phyloP scores from a whole-genome alignment of 2,888 invertebrate species.

The Galerucella nymphaeae region DNA sequence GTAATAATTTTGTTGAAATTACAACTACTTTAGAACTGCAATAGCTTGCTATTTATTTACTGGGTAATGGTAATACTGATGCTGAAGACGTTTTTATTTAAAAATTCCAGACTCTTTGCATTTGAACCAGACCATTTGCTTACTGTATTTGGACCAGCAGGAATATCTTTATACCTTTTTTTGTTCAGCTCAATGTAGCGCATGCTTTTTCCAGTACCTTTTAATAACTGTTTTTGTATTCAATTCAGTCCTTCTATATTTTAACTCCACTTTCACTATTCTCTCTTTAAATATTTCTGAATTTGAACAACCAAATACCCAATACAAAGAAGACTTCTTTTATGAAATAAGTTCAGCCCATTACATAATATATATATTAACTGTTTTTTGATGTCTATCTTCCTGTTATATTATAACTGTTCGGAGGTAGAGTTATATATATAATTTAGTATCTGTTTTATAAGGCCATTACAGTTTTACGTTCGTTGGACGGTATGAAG shows the following conservation, averaged over 20 bases:
- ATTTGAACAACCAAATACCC: not conserved
- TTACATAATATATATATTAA: constrained; percentile 16
- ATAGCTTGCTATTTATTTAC: too few relatives aligned
- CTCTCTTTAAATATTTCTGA: not conserved
- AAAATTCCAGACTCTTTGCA: too few relatives aligned
- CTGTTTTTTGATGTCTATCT: constrained; percentile 20
- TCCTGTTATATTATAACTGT: constrained; percentile 32
- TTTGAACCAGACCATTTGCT: too few relatives aligned
- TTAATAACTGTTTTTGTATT: too few relatives aligned
- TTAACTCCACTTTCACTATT: not conserved
- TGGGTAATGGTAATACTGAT: too few relatives aligned
- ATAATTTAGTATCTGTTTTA: constrained; percentile 57
- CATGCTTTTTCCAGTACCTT: too few relatives aligned
- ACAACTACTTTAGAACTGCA: too few relatives aligned
- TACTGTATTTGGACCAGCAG: too few relatives aligned
- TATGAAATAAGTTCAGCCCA: constrained; percentile 19
- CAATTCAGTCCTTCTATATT: too few relatives aligned
- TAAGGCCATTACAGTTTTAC: constrained; percentile 58
- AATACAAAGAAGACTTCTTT: not conserved
- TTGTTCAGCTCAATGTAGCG: too few relatives aligned
- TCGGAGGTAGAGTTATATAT: constrained; percentile 43
- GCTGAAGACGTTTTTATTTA: too few relatives aligned
- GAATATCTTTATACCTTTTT: too few relatives aligned
- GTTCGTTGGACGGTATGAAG: constrained; percentile 46
- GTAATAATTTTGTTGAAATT: not conserved